phyloP scores from a whole-genome alignment of 2,888 invertebrate species.

The Sabatieria punctata region DNA sequence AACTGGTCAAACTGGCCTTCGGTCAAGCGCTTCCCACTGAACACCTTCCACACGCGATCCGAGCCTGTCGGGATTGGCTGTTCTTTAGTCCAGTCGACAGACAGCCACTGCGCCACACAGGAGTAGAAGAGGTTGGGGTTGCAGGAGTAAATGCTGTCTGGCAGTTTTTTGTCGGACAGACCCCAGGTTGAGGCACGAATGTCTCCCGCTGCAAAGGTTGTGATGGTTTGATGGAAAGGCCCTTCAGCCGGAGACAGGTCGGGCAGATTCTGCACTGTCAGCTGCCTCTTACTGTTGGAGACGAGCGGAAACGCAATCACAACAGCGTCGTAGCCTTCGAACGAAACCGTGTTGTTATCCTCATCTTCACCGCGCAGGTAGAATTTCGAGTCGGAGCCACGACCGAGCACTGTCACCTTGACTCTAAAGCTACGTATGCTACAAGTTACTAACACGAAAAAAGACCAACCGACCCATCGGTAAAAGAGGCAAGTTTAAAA shows the following conservation, averaged over 20 bases:
- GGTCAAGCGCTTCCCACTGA: constrained; percentile 39
- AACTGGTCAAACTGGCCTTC: constrained; percentile 36
- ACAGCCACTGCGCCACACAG: not conserved
- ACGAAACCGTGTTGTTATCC: too few relatives aligned
- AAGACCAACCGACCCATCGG: too few relatives aligned
- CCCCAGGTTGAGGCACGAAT: constrained; percentile 33
- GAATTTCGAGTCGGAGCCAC: too few relatives aligned
- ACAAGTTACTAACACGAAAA: too few relatives aligned
- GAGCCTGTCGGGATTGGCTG: not conserved
- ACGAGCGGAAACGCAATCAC: constrained; percentile 44
- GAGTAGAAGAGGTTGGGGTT: constrained; percentile 1
- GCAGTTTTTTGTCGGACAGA: too few relatives aligned
- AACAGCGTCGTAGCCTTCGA: constrained; percentile 37
- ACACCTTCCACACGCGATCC: constrained; percentile 43
- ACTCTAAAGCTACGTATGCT: too few relatives aligned
- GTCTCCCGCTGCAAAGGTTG: constrained; percentile 42
- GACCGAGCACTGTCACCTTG: too few relatives aligned
- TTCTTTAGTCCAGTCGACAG: not conserved
- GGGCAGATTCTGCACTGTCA: constrained; percentile 16
- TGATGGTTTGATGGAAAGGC: constrained; percentile 41
- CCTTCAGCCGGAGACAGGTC: constrained; percentile 26
- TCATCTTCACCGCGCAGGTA: too few relatives aligned
- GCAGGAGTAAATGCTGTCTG: not conserved
- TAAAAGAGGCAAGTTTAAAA: too few relatives aligned
- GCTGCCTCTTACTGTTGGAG: constrained; percentile 36